These are phyloP conservation scores for Phalloptychus januarius DNA, from an alignment of 2,797 vertebrate genomes.

Conservation along the genomic window DNA sequence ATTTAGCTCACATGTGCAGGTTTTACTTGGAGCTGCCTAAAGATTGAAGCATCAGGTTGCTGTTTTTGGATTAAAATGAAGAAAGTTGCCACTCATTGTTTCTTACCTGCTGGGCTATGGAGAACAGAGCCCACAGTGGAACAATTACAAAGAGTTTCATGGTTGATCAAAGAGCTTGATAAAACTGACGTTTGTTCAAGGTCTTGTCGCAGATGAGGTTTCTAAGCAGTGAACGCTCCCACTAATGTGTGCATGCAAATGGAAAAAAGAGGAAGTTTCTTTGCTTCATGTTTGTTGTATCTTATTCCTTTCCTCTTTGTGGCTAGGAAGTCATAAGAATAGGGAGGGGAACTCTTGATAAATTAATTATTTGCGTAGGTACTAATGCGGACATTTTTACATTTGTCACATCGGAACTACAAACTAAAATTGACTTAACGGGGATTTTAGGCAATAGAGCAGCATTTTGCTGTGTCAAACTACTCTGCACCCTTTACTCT, in stretches of 20 bases:
- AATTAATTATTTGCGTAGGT: neutral
- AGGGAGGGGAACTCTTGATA: neutral
- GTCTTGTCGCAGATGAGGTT: neutral
- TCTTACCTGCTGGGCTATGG: neutral
- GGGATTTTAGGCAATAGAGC: neutral
- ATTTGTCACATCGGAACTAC: neutral
- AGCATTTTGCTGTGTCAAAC: neutral
- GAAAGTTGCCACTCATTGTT: neutral
- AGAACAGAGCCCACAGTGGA: neutral
- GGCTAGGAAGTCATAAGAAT: neutral
- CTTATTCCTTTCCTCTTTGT: neutral
- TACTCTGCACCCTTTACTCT: neutral
- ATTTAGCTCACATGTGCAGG: conserved; percentile 69
- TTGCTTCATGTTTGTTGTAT: neutral
- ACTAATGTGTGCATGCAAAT: neutral
- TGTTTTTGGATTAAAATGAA: neutral
- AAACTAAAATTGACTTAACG: neutral
- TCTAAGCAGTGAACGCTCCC: conserved; percentile 1
- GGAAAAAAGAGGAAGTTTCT: neutral
- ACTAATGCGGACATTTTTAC: neutral
- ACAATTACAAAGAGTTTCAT: conserved; percentile 1
- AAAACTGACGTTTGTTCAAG: neutral
- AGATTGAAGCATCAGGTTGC: neutral
- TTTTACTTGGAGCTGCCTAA: conserved; percentile 18
- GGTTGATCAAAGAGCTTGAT: neutral